Evolutionary conservation across 2,888 invertebrate species (phyloP).

Genomic region (Drosophila hamatofila): DNA sequence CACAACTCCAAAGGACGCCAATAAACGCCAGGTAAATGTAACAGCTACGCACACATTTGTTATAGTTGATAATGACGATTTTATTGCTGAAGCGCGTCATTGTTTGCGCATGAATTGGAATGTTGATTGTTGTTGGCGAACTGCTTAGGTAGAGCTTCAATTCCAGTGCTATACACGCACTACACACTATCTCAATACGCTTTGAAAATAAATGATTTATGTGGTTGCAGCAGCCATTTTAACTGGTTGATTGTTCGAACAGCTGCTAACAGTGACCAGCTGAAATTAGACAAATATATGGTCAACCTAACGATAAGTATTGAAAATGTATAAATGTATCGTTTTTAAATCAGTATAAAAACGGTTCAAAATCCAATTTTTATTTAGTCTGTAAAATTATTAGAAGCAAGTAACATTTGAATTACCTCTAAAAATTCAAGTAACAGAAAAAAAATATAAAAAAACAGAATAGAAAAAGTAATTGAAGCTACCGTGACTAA

Average conservation of each 20-base stretch:
- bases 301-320: conserved; percentile 17
- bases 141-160: conserved; percentile 2
- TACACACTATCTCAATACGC: background rate
- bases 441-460: background rate
- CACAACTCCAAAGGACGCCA: conserved; percentile 30
- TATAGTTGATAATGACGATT: background rate
- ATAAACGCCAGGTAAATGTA: conserved; percentile 23
- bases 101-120: conserved; percentile 26
- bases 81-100: conserved; percentile 28
- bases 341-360: conserved; percentile 17
- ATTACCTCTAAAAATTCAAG: background rate
- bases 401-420: conserved; percentile 27
- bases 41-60: conserved; percentile 16
- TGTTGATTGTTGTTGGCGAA: conserved; percentile 2
- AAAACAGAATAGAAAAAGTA: background rate
- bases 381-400: conserved; percentile 7
- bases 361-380: background rate
- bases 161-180: conserved; percentile 24
- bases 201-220: conserved; percentile 41
- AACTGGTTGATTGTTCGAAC: conserved; percentile 57
- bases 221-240: conserved; percentile 56
- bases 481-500: conserved; percentile 3
- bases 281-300: conserved; percentile 8
- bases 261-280: conserved; percentile 40
- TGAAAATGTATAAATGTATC: conserved; percentile 28